Percentiles rank a stretch among this genome's conserved stretches.
These are phyloP conservation scores for human DNA, from an alignment of 2,113 vertebrate genomes.

Conservation along the genomic window DNA sequence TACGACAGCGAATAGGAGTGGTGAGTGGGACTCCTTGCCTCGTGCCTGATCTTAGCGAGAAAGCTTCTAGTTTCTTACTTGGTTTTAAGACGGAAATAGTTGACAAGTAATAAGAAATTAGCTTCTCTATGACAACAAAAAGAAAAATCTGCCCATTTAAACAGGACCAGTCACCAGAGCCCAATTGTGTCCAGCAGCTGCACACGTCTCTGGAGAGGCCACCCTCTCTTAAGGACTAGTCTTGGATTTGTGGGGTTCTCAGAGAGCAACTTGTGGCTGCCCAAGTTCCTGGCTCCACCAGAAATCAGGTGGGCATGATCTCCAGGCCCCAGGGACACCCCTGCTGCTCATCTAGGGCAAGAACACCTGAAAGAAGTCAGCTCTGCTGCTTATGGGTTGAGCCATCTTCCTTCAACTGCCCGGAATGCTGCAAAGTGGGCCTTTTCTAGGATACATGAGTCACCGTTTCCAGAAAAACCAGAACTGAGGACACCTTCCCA, in stretches of 20 bases:
- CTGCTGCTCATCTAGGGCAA: fast-evolving
- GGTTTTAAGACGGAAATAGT: background rate
- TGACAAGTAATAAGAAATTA: background rate
- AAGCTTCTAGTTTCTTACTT: background rate
- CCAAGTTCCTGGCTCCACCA: background rate
- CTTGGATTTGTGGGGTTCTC: background rate
- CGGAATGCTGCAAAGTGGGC: fast-evolving
- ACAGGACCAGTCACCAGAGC: background rate
- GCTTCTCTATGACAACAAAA: background rate
- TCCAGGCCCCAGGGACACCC: too few relatives aligned
- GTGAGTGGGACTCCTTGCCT: background rate
- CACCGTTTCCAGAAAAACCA: background rate
- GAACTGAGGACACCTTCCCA: background rate
- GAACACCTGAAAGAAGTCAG: background rate
- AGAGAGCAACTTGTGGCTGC: background rate
- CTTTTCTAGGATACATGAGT: background rate
- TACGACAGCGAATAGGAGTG: background rate
- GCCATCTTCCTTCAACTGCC: background rate
- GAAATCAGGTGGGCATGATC: background rate
- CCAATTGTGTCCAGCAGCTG: background rate
- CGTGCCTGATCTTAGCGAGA: background rate
- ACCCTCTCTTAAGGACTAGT: background rate
- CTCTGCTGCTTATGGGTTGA: background rate
- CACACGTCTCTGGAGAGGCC: background rate
- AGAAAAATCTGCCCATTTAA: background rate